These are phyloP conservation scores for Eupsilia transversa DNA, from an alignment of 2,888 invertebrate genomes.

Conservation along the genomic window DNA sequence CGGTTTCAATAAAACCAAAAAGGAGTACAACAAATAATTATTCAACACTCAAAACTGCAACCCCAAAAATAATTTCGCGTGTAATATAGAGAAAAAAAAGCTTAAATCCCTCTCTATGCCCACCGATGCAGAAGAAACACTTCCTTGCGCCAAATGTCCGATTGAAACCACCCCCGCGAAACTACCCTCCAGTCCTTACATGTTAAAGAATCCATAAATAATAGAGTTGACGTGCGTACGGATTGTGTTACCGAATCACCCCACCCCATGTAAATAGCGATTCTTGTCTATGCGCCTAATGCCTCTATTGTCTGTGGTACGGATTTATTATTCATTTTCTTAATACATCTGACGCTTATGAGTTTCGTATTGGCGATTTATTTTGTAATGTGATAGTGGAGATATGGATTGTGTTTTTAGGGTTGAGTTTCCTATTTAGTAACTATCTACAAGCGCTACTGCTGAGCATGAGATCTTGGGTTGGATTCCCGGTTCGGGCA, in stretches of 20 bases:
- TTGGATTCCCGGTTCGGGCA: background rate
- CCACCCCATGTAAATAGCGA: constrained; percentile 77
- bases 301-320: constrained; percentile 87
- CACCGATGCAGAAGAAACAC: constrained; percentile 85
- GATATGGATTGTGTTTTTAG: constrained; percentile 38
- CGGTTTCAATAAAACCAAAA: constrained; percentile 56
- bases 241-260: constrained; percentile 85
- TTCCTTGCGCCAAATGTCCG: constrained; percentile 89
- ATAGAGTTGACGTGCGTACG: constrained; percentile 89
- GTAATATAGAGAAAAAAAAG: constrained; percentile 71
- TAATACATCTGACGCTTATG: constrained; percentile 86
- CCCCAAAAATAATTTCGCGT: constrained; percentile 71
- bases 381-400: constrained; percentile 66
- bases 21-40: constrained; percentile 66
- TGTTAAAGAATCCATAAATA: constrained; percentile 91
- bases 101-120: constrained; percentile 77
- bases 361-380: constrained; percentile 78
- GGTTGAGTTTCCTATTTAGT: constrained; percentile 23
- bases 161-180: constrained; percentile 73
- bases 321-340: constrained; percentile 90
- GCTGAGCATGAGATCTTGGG: background rate
- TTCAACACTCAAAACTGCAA: constrained; percentile 65
- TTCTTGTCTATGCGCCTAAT: constrained; percentile 89
- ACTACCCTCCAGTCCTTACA: constrained; percentile 85
- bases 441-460: background rate